phyloP scores from a whole-genome alignment of 2,888 invertebrate genomes.

The Nowickia ferox region DNA sequence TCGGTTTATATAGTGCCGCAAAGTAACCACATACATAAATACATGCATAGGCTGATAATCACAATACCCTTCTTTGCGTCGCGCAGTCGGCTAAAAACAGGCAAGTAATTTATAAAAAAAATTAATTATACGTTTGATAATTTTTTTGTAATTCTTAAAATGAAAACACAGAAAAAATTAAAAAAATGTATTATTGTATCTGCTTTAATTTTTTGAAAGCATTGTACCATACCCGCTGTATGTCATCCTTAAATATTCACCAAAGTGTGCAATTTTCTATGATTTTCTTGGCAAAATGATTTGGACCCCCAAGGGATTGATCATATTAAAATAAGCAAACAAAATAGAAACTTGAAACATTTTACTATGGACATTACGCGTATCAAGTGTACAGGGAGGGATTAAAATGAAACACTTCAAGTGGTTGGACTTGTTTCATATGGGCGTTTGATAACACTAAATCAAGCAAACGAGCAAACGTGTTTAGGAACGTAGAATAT shows the following conservation, averaged over 20 bases:
- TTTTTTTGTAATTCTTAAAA: too few relatives aligned
- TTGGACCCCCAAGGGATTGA: slow-evolving; percentile 47
- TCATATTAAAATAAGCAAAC: slow-evolving; percentile 40
- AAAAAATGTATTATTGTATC: neutral
- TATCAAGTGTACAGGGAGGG: neutral
- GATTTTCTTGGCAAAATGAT: slow-evolving; percentile 27
- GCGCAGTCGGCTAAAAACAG: too few relatives aligned
- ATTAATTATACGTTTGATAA: too few relatives aligned
- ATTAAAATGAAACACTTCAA: slow-evolving; percentile 52
- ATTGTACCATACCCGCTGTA: neutral
- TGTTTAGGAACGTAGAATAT: neutral
- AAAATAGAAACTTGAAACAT: slow-evolving; percentile 26
- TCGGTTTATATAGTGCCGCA: too few relatives aligned
- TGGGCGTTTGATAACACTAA: slow-evolving; percentile 52
- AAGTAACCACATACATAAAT: too few relatives aligned
- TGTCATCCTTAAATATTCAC: slow-evolving; percentile 4
- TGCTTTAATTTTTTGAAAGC: neutral
- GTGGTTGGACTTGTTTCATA: slow-evolving; percentile 55
- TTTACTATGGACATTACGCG: slow-evolving; percentile 19
- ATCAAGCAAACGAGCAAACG: slow-evolving; percentile 23
- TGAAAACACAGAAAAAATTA: too few relatives aligned
- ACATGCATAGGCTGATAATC: too few relatives aligned
- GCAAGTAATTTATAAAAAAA: too few relatives aligned
- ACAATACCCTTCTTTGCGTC: too few relatives aligned
- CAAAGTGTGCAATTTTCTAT: slow-evolving; percentile 8